These are phyloP conservation scores for Nanorana parkeri DNA, from an alignment of 2,113 vertebrate genomes.

Conservation along the genomic window DNA sequence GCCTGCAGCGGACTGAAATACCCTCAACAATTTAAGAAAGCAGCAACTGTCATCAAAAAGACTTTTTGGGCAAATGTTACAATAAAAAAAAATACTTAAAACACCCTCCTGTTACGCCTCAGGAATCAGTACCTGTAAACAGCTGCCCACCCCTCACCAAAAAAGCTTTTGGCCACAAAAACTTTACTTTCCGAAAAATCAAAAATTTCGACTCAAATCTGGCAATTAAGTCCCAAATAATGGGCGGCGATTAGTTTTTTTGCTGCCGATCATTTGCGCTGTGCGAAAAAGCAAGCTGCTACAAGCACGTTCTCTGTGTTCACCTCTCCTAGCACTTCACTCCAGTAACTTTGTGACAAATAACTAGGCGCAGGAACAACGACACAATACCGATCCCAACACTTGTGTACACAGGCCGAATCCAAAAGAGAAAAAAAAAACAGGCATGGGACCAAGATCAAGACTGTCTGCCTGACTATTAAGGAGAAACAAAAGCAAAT, in stretches of 20 bases:
- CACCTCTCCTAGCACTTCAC: not conserved
- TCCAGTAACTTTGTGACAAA: conserved; percentile 37
- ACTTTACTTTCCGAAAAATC: not conserved
- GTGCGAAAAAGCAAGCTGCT: not conserved
- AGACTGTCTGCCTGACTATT: conserved; percentile 1
- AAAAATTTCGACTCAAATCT: not conserved
- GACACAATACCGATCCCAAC: not conserved
- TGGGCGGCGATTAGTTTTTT: not conserved
- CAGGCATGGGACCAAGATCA: not conserved
- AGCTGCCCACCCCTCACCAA: too few species aligned
- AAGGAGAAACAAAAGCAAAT: conserved; percentile 51
- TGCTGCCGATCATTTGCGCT: not conserved
- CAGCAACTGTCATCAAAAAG: too few species aligned
- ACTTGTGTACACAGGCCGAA: conserved; percentile 27
- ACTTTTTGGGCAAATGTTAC: too few species aligned
- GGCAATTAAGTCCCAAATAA: not conserved
- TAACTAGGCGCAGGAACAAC: not conserved
- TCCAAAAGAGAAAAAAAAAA: not conserved
- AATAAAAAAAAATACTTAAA: too few species aligned
- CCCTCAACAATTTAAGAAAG: too few species aligned
- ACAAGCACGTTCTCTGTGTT: not conserved
- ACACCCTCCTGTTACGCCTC: too few species aligned
- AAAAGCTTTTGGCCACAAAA: too few species aligned
- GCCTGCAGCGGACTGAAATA: too few species aligned
- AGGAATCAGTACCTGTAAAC: too few species aligned